Percentiles rank a stretch among this genome's conserved stretches.
Evolutionary conservation across 2,113 vertebrate genomes (phyloP).

Genomic region (Gasterosteus aculeatus): DNA sequence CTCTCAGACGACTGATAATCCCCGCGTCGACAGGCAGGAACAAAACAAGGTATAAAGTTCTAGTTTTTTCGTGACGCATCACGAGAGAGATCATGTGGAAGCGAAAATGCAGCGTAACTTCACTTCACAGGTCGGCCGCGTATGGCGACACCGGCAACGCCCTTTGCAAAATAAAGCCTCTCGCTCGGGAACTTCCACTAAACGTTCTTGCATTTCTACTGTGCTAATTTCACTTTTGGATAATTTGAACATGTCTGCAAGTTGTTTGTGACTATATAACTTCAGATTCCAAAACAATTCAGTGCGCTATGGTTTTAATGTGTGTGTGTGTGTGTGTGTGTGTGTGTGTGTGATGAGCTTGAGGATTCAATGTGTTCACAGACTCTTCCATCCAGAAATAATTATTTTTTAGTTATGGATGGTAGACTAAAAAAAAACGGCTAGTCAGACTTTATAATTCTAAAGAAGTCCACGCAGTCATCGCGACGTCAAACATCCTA

Average conservation of each 20-base stretch:
- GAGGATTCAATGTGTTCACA: background rate
- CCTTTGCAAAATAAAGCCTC: conserved; percentile 13
- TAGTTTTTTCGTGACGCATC: conserved; percentile 34
- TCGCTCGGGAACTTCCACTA: conserved; percentile 1
- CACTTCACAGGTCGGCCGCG: background rate
- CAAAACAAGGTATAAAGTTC: conserved; percentile 54
- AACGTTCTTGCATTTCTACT: conserved; percentile 16
- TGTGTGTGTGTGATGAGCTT: background rate
- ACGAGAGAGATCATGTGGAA: conserved; percentile 24
- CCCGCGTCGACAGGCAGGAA: conserved; percentile 34
- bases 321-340: background rate
- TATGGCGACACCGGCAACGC: background rate
- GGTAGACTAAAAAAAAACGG: too few relatives aligned
- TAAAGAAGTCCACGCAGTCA: background rate
- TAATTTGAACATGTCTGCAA: conserved; percentile 18
- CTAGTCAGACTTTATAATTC: too few relatives aligned
- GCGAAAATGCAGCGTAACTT: conserved; percentile 32
- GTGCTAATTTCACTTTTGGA: background rate
- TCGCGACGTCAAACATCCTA: background rate
- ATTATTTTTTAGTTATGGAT: background rate
- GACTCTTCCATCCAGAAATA: too few relatives aligned
- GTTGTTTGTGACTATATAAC: background rate
- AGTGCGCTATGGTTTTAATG: background rate
- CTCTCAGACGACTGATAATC: conserved; percentile 45
- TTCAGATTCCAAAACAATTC: conserved; percentile 6